phyloP scores from a whole-genome alignment of 1,140 invertebrate genomes.

The Neodiprion lecontei region DNA sequence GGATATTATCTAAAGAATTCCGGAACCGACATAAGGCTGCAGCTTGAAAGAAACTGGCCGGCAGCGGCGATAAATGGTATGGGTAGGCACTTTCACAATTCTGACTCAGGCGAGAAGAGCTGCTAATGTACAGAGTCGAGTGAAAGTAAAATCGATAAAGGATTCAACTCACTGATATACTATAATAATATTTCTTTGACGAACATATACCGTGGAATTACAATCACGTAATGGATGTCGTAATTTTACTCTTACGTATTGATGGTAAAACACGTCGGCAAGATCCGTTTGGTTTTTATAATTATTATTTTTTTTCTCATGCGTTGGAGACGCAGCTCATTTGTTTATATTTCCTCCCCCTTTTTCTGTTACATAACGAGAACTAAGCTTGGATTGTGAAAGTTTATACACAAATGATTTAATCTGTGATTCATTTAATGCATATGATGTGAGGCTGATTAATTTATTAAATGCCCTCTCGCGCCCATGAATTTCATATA shows the following conservation, averaged over 20 bases:
- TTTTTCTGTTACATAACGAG: too few species aligned
- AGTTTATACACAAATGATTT: too few species aligned
- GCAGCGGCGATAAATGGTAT: background rate
- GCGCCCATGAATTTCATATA: too few species aligned
- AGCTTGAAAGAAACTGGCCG: background rate
- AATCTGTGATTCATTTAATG: too few species aligned
- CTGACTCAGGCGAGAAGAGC: background rate
- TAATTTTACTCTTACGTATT: background rate
- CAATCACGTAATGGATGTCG: background rate
- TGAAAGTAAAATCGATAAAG: slow-evolving; percentile 1
- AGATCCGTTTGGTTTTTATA: too few species aligned
- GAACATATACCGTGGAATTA: background rate
- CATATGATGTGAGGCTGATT: too few species aligned
- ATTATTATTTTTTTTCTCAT: too few species aligned
- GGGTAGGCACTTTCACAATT: background rate
- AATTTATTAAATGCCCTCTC: too few species aligned
- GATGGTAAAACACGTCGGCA: background rate
- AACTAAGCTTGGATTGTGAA: too few species aligned
- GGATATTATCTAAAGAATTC: background rate
- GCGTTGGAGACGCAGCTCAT: too few species aligned
- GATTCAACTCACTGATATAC: background rate
- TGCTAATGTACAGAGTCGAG: background rate
- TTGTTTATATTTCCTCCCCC: too few species aligned
- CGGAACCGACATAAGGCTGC: background rate
- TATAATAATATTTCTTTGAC: background rate